Conservation (phyloP, 2,888 invertebrate genomes). For the Spicauda simplicius region DNA sequence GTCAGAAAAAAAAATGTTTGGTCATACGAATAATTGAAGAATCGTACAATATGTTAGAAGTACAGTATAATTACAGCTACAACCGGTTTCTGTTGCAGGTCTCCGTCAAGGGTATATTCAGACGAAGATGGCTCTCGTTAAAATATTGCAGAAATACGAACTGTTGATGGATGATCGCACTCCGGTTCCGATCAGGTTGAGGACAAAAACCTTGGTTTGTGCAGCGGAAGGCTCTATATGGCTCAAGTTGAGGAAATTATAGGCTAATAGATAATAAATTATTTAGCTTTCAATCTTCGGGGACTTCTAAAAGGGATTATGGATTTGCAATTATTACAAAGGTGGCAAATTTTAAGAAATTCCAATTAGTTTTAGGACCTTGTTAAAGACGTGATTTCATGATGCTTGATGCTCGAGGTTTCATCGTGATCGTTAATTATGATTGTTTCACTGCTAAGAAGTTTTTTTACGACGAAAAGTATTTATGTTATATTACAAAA, state of each 20-base stretch:
- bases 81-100: constrained; percentile 53
- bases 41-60: too few species aligned
- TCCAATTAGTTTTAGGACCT: neutral
- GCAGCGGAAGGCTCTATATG: constrained; percentile 71
- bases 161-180: constrained; percentile 65
- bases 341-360: neutral
- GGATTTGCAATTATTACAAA: neutral
- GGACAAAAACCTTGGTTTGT: constrained; percentile 63
- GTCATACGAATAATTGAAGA: too few species aligned
- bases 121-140: constrained; percentile 73
- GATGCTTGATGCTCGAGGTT: neutral
- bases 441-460: neutral
- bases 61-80: neutral
- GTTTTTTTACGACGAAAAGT: neutral
- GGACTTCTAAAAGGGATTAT: neutral
- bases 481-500: neutral
- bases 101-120: constrained; percentile 78
- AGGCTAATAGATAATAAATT: neutral
- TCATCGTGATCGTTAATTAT: neutral
- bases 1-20: neutral
- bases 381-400: neutral
- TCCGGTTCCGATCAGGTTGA: constrained; percentile 64
- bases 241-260: constrained; percentile 63
- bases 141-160: constrained; percentile 68
- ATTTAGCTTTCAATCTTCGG: neutral